Percentiles rank a stretch among this genome's conserved stretches.
These are phyloP conservation scores for Drosophila funebris DNA, from an alignment of 1,140 invertebrate genomes.

Conservation along the genomic window DNA sequence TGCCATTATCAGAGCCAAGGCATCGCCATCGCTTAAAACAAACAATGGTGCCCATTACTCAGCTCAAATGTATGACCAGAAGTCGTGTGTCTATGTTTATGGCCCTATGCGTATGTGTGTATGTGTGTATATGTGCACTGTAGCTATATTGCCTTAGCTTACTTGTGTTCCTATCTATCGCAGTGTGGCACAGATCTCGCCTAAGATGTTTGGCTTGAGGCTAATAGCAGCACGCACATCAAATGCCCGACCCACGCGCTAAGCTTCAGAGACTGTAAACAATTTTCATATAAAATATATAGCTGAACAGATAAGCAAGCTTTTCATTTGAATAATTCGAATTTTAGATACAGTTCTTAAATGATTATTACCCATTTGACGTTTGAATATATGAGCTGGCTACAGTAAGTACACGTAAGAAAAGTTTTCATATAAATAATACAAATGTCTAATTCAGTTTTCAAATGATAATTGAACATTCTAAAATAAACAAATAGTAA, in stretches of 20 bases:
- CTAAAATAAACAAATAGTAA: no score
- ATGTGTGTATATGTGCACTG: not conserved
- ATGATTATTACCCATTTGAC: not conserved
- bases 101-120: not conserved
- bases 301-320: slow-evolving; percentile 26
- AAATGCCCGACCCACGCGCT: slow-evolving; percentile 53
- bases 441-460: not conserved
- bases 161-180: slow-evolving; percentile 24
- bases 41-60: slow-evolving; percentile 72
- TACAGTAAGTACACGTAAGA: no score
- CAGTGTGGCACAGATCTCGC: slow-evolving; percentile 46
- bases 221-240: slow-evolving; percentile 37
- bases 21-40: slow-evolving; percentile 74
- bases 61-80: slow-evolving; percentile 45
- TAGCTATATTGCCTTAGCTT: not conserved
- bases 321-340: slow-evolving; percentile 27
- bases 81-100: slow-evolving; percentile 39
- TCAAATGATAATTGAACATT: no score
- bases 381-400: no score
- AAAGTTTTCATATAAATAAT: not conserved
- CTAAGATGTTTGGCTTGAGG: slow-evolving; percentile 48
- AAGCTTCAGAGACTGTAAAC: slow-evolving; percentile 44
- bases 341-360: slow-evolving; percentile 15
- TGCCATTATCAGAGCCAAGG: slow-evolving; percentile 75
- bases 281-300: slow-evolving; percentile 49